Base-by-base conservation (phyloP, 2,888 invertebrate species). In the Cosmorhoe ocellata region DNA sequence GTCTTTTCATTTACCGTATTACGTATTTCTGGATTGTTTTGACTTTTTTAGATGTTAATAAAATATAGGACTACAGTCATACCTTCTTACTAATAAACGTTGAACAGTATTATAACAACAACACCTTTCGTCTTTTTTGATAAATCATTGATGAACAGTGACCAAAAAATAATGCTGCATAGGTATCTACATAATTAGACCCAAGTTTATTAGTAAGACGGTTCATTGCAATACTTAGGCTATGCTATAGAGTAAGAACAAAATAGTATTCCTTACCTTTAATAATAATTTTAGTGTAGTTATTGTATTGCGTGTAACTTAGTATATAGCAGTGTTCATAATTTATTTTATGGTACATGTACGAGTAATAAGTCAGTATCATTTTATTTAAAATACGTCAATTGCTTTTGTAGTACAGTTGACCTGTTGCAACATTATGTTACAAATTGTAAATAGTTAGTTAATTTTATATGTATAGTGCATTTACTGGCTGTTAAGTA, bases 401-500 rank as follows among this genome's bases (percentile, higher is more conserved):
- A 34, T 44, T 45, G 34, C 14, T 7, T 3, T 24, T 4, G n/a
- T 11, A 6, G 10, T 24, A 31, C 31, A 34, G 33, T 27, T 33
- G 33, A 33, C 14, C 32, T 41, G 41, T 18, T 27, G 8, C 22
- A 36, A 26, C 5, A 8, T 30, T 33, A 9, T 42, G 8, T 33
- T n/a, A n/a, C n/a, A n/a, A n/a, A n/a, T n/a, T 87, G 85, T 87
- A 87, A 82, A 87, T 87, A 87, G 71, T 70, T 87, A 87, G 71
- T 70, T 66, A 69, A 74, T 76, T 70, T 76, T 73, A 68, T 79
- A 84, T 85, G 78, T 84, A 79, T 84, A 85, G 81, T 81, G 86
- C 87, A 86, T 87, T 87, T 87, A 79, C 79, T 72, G 82, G 80
- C 83, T 87, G 81, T 84, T 81, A 81, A 80, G 76, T 86, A 85